phyloP scores from a whole-genome alignment of 2,113 vertebrate genomes.

The Calonectris borealis region DNA sequence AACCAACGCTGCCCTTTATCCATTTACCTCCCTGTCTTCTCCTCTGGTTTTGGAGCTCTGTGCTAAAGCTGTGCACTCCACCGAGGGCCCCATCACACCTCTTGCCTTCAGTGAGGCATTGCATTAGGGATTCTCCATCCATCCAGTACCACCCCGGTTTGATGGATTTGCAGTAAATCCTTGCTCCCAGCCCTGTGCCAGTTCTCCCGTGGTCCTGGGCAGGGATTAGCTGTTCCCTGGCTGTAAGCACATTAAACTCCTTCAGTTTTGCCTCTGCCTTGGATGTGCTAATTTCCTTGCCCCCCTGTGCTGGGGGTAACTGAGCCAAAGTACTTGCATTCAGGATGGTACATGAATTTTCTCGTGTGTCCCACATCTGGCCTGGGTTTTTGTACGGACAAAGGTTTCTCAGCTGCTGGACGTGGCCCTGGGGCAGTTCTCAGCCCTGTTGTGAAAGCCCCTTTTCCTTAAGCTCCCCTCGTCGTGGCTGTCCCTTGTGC shows the following conservation, averaged over 20 bases:
- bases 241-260: constrained; percentile 58
- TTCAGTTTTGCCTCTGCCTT: constrained; percentile 45
- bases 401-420: not conserved
- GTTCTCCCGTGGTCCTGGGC: not conserved
- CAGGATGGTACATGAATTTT: not conserved
- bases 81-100: fast-evolving
- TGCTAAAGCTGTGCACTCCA: not conserved
- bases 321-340: not conserved
- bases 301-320: not conserved
- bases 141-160: not conserved
- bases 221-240: constrained; percentile 34
- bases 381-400: not conserved
- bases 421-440: not conserved
- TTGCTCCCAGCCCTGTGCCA: constrained; percentile 8
- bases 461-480: not conserved
- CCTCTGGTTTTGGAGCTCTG: not conserved
- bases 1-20: not conserved
- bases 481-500: not conserved
- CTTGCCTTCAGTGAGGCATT: not conserved
- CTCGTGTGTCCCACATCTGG: not conserved
- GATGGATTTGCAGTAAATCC: constrained; percentile 19
- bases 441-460: not conserved
- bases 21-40: not conserved
- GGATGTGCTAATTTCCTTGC: constrained; percentile 40
- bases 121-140: constrained; percentile 5